These are phyloP conservation scores for Tribolium madens DNA, from an alignment of 1,140 invertebrate genomes.

Conservation along the genomic window DNA sequence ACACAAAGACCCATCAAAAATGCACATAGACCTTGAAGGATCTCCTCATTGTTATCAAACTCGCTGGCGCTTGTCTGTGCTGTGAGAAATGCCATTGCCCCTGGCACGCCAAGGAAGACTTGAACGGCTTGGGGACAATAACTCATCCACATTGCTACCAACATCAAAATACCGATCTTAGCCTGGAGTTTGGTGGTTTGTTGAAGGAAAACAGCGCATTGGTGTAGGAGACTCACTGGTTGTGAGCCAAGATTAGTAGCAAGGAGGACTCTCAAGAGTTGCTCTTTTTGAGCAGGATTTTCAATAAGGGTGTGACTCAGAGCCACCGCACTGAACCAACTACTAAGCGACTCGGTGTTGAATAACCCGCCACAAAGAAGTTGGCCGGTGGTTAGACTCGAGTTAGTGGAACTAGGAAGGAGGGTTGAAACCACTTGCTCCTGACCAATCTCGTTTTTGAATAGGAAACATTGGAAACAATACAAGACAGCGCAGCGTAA, in stretches of 20 bases:
- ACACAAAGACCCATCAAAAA: constrained; percentile 95
- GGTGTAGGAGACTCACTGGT: constrained; percentile 89
- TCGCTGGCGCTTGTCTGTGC: constrained; percentile 82
- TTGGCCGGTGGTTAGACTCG: constrained; percentile 81
- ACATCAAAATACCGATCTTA: constrained; percentile 91
- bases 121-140: constrained; percentile 88
- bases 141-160: constrained; percentile 90
- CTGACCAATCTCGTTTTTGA: constrained; percentile 92
- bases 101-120: constrained; percentile 80
- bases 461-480: constrained; percentile 96
- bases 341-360: constrained; percentile 91
- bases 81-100: constrained; percentile 87
- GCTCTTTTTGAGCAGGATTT: constrained; percentile 90
- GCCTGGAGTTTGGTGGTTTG: constrained; percentile 89
- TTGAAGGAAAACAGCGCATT: constrained; percentile 86
- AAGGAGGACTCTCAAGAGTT: constrained; percentile 91
- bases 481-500: constrained; percentile 93
- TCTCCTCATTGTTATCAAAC: constrained; percentile 88
- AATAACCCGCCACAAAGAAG: constrained; percentile 95
- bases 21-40: constrained; percentile 85
- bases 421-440: constrained; percentile 91
- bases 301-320: constrained; percentile 92
- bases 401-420: constrained; percentile 76
- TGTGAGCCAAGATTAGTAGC: constrained; percentile 87
- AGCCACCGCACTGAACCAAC: constrained; percentile 96